Evolutionary conservation across 2,797 vertebrate genomes (phyloP).

Genomic region (Sciurus carolinensis): DNA sequence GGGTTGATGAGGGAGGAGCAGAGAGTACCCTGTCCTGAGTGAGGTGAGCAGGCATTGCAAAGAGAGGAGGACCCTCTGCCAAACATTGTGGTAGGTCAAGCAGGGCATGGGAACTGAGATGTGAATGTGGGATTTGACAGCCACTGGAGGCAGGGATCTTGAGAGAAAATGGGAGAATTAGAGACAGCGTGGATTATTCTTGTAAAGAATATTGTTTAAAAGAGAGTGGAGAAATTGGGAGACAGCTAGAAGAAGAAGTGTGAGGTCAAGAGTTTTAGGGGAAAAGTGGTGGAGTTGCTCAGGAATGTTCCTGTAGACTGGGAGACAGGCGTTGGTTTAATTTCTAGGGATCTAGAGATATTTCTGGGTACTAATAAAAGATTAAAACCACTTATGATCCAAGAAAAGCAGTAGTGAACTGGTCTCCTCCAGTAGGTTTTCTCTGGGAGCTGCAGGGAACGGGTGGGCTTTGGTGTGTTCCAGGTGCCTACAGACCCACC

Average conservation of each 20-base stretch:
- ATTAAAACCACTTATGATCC: background rate
- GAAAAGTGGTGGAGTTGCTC: background rate
- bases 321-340: background rate
- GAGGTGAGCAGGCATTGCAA: background rate
- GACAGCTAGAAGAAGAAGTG: background rate
- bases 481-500: background rate
- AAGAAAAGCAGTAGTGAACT: background rate
- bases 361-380: background rate
- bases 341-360: background rate
- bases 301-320: background rate
- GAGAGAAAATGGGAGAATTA: background rate
- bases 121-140: background rate
- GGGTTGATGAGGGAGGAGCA: background rate
- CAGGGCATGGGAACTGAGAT: background rate
- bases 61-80: background rate
- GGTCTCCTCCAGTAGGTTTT: background rate
- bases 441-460: background rate
- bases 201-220: background rate
- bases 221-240: background rate
- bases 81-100: no score
- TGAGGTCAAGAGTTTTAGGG: background rate
- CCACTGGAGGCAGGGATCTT: background rate
- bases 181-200: background rate
- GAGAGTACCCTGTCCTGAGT: rapidly evolving
- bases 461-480: background rate